Percentiles rank a stretch among this genome's conserved stretches.
Evolutionary conservation across 2,797 vertebrate genomes (phyloP).

Genomic region (Pangasius djambal): DNA sequence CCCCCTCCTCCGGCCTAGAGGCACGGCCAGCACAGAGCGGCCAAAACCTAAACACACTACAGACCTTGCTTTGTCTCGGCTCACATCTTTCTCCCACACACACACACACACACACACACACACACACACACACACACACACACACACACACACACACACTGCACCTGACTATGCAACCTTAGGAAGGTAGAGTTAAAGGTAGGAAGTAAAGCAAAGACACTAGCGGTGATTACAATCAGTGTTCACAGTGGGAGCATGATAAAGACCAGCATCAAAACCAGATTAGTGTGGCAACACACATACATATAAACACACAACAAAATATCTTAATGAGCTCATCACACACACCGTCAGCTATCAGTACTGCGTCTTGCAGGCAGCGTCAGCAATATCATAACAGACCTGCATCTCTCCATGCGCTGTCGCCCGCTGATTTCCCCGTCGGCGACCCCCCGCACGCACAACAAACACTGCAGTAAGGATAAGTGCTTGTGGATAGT

Average conservation of each 20-base stretch:
- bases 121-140: slow-evolving; percentile 19
- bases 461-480: slow-evolving; percentile 59
- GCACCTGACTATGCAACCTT: slow-evolving; percentile 49
- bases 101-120: slow-evolving; percentile 16
- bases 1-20: slow-evolving; percentile 56
- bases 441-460: slow-evolving; percentile 49
- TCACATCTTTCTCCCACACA: slow-evolving; percentile 20
- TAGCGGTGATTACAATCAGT: slow-evolving; percentile 45
- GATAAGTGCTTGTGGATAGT: slow-evolving; percentile 54
- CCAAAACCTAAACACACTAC: slow-evolving; percentile 44
- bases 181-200: slow-evolving; percentile 47
- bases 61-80: slow-evolving; percentile 55
- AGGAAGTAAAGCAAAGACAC: neutral
- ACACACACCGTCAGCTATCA: slow-evolving; percentile 41
- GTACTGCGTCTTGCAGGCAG: slow-evolving; percentile 38
- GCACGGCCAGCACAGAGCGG: slow-evolving; percentile 39
- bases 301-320: slow-evolving; percentile 28
- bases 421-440: slow-evolving; percentile 50
- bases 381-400: slow-evolving; percentile 56
- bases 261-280: slow-evolving; percentile 54
- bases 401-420: slow-evolving; percentile 56
- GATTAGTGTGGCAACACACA: slow-evolving; percentile 46
- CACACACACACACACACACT: slow-evolving; percentile 10
- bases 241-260: slow-evolving; percentile 64
- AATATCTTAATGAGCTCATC: slow-evolving; percentile 22